These are phyloP conservation scores for Acleris literana DNA, from an alignment of 2,888 invertebrate species.

Conservation along the genomic window DNA sequence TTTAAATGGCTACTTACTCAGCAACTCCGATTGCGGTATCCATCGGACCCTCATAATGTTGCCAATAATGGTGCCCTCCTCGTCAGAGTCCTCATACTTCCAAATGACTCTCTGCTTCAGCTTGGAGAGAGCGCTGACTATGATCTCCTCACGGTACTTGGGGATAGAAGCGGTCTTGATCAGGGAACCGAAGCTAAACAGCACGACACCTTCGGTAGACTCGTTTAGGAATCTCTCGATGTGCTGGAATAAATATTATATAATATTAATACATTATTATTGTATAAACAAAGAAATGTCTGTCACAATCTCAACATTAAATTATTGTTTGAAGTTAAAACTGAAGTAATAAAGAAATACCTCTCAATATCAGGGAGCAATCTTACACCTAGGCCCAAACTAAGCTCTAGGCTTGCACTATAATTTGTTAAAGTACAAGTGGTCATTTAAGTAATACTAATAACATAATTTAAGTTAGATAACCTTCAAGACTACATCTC, in stretches of 20 bases:
- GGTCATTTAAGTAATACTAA: background rate
- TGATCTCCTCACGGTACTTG: slow-evolving; percentile 82
- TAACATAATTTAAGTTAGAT: background rate
- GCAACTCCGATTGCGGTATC: slow-evolving; percentile 88
- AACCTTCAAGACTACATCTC: background rate
- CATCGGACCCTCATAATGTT: slow-evolving; percentile 86
- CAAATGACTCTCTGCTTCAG: slow-evolving; percentile 89
- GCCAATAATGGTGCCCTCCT: slow-evolving; percentile 65
- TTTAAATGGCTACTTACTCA: slow-evolving; percentile 81
- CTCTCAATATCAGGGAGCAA: no score
- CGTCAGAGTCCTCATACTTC: slow-evolving; percentile 87
- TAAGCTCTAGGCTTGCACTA: no score
- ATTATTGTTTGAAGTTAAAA: no score
- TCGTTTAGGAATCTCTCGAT: slow-evolving; percentile 86
- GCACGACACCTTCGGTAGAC: slow-evolving; percentile 87
- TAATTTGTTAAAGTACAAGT: no score
- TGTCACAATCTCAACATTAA: no score
- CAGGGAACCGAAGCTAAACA: slow-evolving; percentile 91
- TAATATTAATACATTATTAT: no score
- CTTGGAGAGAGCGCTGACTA: slow-evolving; percentile 85
- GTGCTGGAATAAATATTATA: slow-evolving; percentile 62
- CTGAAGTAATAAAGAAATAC: no score
- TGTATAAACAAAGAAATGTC: no score
- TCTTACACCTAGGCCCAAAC: no score
- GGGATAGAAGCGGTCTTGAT: slow-evolving; percentile 87